Base-by-base conservation (phyloP, 1,140 invertebrate genomes). In the Agraylea sexmaculata region DNA sequence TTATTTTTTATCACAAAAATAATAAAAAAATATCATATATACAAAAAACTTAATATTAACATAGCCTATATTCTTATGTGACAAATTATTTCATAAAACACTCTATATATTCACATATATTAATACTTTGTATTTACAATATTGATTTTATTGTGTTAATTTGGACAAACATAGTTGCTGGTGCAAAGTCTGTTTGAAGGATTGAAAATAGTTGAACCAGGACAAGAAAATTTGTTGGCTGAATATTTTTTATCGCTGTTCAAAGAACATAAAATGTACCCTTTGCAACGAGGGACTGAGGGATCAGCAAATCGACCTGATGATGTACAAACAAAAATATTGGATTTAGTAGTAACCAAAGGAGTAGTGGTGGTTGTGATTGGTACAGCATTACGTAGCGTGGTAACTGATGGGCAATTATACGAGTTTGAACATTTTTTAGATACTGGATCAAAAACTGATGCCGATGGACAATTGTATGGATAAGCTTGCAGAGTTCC, bases 261-360 rank as follows among this genome's bases (percentile, higher is more conserved):
- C n/a, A n/a, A n/a, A n/a, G n/a, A n/a, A n/a, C n/a, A 40, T 12
- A 40, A 10, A 27, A 40, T 40, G 17, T 40, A 40, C 15, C 37
- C 37, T 40, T 40, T 40, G 27, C 37, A 40, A 7, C 11, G 7
- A 29, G 37, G 37, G 7, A 29, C 37, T 5, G 37, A 29, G 17
- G 15, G 27, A 16, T 40, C 27, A 5, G 23, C 5, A 11, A 40
- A 29, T 40, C 17, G 28, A 13, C 37, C 37, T 17, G 17, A 11
- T 20, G 6, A 10, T 4, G 33, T 35, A 12, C 33, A 35, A 6
- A 17, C 17, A 16, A 12, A 35, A 17, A 12, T 10, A 11, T 12
- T 12, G 5, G 19, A 7, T 35, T 4, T 4, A 12, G 33, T 35
- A 8, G 33, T 35, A 11, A 18, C 11, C n/a, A 8, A 18, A 8